These are phyloP conservation scores for Hylyphantes graminicola DNA, from an alignment of 1,140 invertebrate species.

Conservation along the genomic window DNA sequence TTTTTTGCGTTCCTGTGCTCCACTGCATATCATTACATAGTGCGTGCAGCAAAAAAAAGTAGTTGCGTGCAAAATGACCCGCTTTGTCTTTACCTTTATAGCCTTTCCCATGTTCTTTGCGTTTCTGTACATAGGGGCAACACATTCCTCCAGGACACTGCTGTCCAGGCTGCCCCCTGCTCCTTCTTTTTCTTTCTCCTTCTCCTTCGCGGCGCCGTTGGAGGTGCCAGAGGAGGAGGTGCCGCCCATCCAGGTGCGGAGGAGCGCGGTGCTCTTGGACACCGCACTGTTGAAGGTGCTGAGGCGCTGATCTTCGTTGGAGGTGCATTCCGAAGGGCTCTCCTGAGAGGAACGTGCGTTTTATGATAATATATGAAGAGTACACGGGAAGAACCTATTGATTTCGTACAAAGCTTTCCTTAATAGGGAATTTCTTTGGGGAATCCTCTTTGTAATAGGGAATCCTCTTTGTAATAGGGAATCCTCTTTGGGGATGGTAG, in stretches of 20 bases:
- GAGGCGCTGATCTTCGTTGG: slow-evolving; percentile 19
- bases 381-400: no score
- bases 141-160: slow-evolving; percentile 68
- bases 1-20: slow-evolving; percentile 70
- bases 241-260: slow-evolving; percentile 63
- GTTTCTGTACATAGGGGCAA: slow-evolving; percentile 72
- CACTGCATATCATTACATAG: no score
- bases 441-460: no score
- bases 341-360: not conserved
- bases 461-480: no score
- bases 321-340: slow-evolving; percentile 59
- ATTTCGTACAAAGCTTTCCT: no score
- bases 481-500: no score
- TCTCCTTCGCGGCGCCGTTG: slow-evolving; percentile 24
- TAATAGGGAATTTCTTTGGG: no score
- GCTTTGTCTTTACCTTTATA: slow-evolving; percentile 69
- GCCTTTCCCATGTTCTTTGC: slow-evolving; percentile 73
- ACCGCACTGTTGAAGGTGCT: slow-evolving; percentile 57
- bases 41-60: no score
- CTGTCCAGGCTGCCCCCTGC: slow-evolving; percentile 62
- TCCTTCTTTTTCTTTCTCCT: not conserved
- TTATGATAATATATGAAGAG: no score
- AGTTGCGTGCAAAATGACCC: no score
- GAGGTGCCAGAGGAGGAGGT: slow-evolving; percentile 35
- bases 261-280: slow-evolving; percentile 43